Base-by-base conservation (phyloP, 1,140 invertebrate genomes). In the Bombus cullumanus region DNA sequence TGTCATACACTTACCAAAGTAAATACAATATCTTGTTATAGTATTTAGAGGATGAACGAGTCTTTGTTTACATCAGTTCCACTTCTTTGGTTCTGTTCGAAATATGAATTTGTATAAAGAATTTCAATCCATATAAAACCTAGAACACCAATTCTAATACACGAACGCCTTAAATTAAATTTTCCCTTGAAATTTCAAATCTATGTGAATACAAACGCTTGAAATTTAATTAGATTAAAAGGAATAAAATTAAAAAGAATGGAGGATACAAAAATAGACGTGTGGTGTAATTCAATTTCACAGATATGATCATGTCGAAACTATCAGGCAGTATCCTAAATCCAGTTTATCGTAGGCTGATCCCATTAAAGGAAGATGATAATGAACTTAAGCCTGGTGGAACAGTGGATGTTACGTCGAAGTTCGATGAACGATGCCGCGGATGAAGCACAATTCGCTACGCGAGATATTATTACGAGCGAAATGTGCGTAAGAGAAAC, bases 311-410 rank as follows among this genome's bases (percentile, higher is more conserved):
- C 71, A 22, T 31, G 76, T 80, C 41, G 41, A 69, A 57, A 64
- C 78, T 74, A 87, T 89, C 82, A 82, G 64, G 62, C 78, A 41
- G 59, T 62, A 57, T 77, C 81, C 83, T 81, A 69, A 59, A 85
- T 83, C 31, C 76, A 81, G 79, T 73, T 64, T 76, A 78, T 86
- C 74, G 80, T 62, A 75, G 72, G 53, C 12, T 68, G 73, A 25
- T 68, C 71, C 86, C 83, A 88, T 90, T 88, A 86, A 53, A 59
- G 37, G 37, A 69, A 37, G 53, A 72, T 39, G 86, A 80, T 89
- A 89, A 90, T 83, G 74, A 87, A 81, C 34, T 72, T 37, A 43
- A 62, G 59, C 41, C 15, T 25, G 8, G 25, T 28, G 37, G 28
- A 25, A 47, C 57, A 4, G 4, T 22, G 18, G 31, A 64, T 69